Conservation (phyloP, 2,888 invertebrate species). For the Pyrgus malvae region DNA sequence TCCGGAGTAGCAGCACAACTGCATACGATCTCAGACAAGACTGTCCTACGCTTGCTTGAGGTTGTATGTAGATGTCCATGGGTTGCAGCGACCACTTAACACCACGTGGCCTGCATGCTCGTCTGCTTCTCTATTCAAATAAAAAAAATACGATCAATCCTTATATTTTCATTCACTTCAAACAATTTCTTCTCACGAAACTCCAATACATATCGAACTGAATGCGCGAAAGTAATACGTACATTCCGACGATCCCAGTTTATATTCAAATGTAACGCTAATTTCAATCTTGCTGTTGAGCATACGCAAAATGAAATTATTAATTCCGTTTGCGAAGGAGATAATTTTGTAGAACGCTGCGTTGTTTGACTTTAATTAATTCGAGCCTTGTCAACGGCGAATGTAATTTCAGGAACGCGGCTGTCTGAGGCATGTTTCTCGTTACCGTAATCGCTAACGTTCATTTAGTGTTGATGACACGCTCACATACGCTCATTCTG, state of each 20-base stretch:
- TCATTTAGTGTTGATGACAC: constrained; percentile 39
- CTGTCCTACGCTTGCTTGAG: too few relatives aligned
- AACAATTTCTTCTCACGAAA: too few relatives aligned
- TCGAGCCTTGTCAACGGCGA: constrained; percentile 74
- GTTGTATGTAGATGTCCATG: too few relatives aligned
- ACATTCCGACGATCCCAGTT: constrained; percentile 25
- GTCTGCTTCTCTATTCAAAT: too few relatives aligned
- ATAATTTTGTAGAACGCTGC: constrained; percentile 72
- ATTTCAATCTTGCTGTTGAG: constrained; percentile 47
- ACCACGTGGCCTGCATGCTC: too few relatives aligned
- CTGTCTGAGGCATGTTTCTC: constrained; percentile 65
- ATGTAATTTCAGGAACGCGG: constrained; percentile 68
- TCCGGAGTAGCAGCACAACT: too few relatives aligned
- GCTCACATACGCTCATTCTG: constrained; percentile 20
- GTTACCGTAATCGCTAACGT: constrained; percentile 65
- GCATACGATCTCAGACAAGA: too few relatives aligned
- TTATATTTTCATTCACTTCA: too few relatives aligned
- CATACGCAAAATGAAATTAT: constrained; percentile 66
- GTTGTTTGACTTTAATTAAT: constrained; percentile 80
- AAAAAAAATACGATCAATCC: too few relatives aligned
- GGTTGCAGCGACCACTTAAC: too few relatives aligned
- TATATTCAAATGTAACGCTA: constrained; percentile 40
- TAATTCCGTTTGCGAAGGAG: constrained; percentile 70
- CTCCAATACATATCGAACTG: not conserved
- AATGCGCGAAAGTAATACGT: constrained; percentile 16